Evolutionary conservation across 2,797 vertebrate genomes (phyloP).

Genomic region (Dallia pectoralis): DNA sequence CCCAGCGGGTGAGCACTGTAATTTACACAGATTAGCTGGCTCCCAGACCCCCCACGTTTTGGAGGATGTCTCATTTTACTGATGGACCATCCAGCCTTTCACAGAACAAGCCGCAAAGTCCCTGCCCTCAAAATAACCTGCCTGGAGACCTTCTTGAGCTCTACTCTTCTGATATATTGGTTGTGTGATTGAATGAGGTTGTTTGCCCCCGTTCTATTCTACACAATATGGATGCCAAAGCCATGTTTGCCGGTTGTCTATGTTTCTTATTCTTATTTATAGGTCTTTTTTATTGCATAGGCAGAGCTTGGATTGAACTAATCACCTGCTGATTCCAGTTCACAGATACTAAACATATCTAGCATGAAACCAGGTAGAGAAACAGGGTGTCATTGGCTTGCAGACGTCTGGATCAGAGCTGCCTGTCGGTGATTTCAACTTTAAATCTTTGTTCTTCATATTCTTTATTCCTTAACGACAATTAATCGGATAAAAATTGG

Average conservation of each 20-base stretch:
- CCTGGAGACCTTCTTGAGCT: no score
- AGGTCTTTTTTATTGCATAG: neutral
- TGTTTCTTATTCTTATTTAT: neutral
- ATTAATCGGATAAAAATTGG: neutral
- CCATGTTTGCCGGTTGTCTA: neutral
- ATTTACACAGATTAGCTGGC: slow-evolving; percentile 61
- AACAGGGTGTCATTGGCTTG: slow-evolving; percentile 27
- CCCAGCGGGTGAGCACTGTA: slow-evolving; percentile 49
- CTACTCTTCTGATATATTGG: no score
- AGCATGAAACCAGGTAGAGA: slow-evolving; percentile 13
- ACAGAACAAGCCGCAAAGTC: no score
- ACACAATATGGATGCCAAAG: no score
- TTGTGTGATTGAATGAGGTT: no score
- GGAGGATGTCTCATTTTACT: slow-evolving; percentile 54
- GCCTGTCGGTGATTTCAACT: slow-evolving; percentile 11
- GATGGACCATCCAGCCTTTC: slow-evolving; percentile 41
- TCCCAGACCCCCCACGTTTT: slow-evolving; percentile 42
- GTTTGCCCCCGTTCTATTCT: no score
- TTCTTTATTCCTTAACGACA: neutral
- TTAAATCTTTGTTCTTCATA: neutral
- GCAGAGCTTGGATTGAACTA: slow-evolving; percentile 8
- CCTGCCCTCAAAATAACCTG: no score
- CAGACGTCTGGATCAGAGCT: slow-evolving; percentile 1
- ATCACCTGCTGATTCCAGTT: slow-evolving; percentile 9
- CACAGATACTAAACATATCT: slow-evolving; percentile 18